Base-by-base conservation (phyloP, 2,888 invertebrate genomes). In the Pyrocoelia pectoralis region DNA sequence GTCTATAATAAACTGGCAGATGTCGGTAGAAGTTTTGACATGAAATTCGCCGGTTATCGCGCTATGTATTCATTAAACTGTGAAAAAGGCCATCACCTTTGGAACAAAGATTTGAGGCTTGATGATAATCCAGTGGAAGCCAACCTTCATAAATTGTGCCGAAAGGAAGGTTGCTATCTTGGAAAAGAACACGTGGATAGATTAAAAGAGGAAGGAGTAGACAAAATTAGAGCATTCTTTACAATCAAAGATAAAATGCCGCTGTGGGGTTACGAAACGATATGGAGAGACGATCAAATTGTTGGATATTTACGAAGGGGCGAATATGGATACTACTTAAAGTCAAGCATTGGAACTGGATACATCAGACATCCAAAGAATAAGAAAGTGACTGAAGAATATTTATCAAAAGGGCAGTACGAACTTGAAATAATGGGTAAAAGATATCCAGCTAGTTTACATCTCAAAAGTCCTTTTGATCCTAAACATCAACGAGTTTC, bases 51-150 rank as follows among this genome's bases (percentile, higher is more conserved):
- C 15, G 96, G 96, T 1, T 96, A 91, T 83, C 84, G 95, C 67
- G 94, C 95, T 1, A 82, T 95, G 62, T 93, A 95, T 64, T 89
- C 94, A 0, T 84, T 96, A 12, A 93, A 93, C 77, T 88, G 90
- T 66, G 95, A 96, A 80, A 95, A 95, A 86, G 95, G 95, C 33
- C 93, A 92, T 76, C 92, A 94, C 73, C 83, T 95, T 69, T 95
- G 95, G 94, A 91, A 94, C 74, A 84, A 86, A 5, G 96, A 96
- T 78, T 78, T 95, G 41, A 85, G 95, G 70, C 82, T 89, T 0
- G 92, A 94, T 71, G 95, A 96, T 76, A 94, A 92, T 71, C 95
- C 95, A 0, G 80, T 95, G 1, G 95, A 96, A 83, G 93, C 94
- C 0, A 91, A 91, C 59, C 83, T 96, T 33, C 88, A 85, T 8